A percentile compares a stretch with the other conserved stretches of the same genome.
These are phyloP conservation scores for Mustelus asterias DNA, from an alignment of 2,113 vertebrate genomes.

Conservation along the genomic window DNA sequence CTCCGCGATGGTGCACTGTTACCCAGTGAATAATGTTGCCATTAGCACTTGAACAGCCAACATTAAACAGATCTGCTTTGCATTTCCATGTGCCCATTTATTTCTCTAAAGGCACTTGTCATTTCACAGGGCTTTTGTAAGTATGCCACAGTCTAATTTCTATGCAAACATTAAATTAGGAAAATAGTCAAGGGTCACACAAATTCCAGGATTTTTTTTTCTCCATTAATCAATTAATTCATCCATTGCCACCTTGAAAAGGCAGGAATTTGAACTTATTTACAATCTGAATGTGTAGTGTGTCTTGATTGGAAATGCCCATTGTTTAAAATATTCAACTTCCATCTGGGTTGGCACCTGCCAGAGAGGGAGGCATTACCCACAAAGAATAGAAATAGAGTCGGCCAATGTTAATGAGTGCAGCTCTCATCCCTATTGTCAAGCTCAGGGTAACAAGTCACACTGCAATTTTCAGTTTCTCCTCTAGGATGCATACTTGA, in stretches of 20 bases:
- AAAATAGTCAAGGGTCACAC: neutral
- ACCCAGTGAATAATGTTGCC: neutral
- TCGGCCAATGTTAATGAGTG: neutral
- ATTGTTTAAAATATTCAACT: neutral
- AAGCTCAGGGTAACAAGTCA: neutral
- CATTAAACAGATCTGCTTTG: neutral
- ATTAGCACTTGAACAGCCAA: neutral
- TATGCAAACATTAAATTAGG: neutral
- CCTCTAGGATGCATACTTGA: neutral
- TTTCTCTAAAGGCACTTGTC: neutral
- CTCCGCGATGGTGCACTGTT: neutral
- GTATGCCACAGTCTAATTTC: neutral
- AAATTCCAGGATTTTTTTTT: neutral
- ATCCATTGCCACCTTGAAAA: neutral
- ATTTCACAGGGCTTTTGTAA: neutral
- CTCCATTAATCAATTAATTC: slow-evolving; percentile 7
- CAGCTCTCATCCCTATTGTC: neutral
- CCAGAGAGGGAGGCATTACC: neutral
- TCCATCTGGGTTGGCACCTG: neutral
- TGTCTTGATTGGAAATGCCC: neutral
- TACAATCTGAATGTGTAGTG: neutral
- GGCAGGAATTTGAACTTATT: neutral
- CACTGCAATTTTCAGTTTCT: neutral
- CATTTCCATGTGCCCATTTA: neutral
- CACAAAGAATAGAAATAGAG: neutral